Conservation (phyloP, 1,140 invertebrate genomes). For the Aphaenogaster floridana region DNA sequence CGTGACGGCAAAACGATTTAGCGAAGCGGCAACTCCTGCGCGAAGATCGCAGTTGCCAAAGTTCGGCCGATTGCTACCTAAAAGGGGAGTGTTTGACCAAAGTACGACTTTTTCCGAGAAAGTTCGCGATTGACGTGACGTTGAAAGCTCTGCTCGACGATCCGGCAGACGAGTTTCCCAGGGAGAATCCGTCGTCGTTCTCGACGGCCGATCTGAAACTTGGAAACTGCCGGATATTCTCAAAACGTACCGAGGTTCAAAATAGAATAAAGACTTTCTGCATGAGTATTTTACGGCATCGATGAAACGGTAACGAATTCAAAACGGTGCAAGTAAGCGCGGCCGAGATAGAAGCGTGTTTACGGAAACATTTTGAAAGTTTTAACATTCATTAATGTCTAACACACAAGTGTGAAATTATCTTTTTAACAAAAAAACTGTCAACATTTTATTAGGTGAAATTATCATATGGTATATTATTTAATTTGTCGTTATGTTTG, state of each 20-base stretch:
- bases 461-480: constrained; percentile 7
- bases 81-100: constrained; percentile 66
- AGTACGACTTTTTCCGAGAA: constrained; percentile 62
- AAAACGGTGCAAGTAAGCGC: neutral
- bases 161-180: constrained; percentile 43
- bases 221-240: constrained; percentile 48
- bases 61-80: constrained; percentile 62
- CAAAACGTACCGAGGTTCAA: constrained; percentile 20
- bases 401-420: neutral
- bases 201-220: constrained; percentile 47
- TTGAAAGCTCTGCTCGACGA: constrained; percentile 63
- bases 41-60: constrained; percentile 57
- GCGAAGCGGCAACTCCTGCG: constrained; percentile 49
- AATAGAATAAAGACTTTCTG: constrained; percentile 24
- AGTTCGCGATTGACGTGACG: constrained; percentile 68
- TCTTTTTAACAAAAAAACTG: neutral
- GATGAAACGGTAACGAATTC: neutral
- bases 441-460: neutral
- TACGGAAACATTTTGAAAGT: neutral
- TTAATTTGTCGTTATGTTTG: neutral
- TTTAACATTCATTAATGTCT: neutral
- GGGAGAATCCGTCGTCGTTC: constrained; percentile 23
- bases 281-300: constrained; percentile 12
- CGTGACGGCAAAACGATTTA: constrained; percentile 54
- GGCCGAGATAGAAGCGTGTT: neutral